Conservation (phyloP, 2,888 invertebrate species). For the Tyria jacobaeae region DNA sequence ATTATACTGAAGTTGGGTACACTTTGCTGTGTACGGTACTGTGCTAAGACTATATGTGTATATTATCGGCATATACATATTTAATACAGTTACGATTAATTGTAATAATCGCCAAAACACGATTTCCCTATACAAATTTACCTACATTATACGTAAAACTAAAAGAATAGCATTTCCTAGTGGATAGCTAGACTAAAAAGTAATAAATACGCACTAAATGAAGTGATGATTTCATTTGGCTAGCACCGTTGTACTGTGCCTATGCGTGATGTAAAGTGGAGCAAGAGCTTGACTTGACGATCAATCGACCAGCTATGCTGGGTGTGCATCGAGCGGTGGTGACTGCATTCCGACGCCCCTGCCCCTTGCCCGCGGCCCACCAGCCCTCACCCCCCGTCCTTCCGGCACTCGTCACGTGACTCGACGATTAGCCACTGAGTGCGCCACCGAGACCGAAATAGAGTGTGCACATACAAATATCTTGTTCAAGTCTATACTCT, state of each 20-base stretch:
- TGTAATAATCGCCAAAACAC: not conserved
- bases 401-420: slow-evolving; percentile 85
- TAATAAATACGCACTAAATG: slow-evolving; percentile 1
- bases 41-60: too few species aligned
- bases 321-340: slow-evolving; percentile 78
- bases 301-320: slow-evolving; percentile 74
- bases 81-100: not conserved
- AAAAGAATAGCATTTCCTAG: not conserved
- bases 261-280: slow-evolving; percentile 48
- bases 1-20: too few species aligned
- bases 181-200: not conserved
- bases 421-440: slow-evolving; percentile 83
- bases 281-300: slow-evolving; percentile 60
- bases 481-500: slow-evolving; percentile 61
- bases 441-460: slow-evolving; percentile 84
- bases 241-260: slow-evolving; percentile 16
- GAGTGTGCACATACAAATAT: slow-evolving; percentile 75
- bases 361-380: slow-evolving; percentile 58
- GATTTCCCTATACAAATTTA: not conserved
- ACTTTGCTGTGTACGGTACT: too few species aligned
- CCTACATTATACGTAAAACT: not conserved
- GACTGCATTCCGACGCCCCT: slow-evolving; percentile 82
- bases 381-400: slow-evolving; percentile 79
- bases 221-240: slow-evolving; percentile 33
- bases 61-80: too few species aligned